Base-by-base conservation (phyloP, 2,113 vertebrate genomes). In the Burhinus bistriatus region DNA sequence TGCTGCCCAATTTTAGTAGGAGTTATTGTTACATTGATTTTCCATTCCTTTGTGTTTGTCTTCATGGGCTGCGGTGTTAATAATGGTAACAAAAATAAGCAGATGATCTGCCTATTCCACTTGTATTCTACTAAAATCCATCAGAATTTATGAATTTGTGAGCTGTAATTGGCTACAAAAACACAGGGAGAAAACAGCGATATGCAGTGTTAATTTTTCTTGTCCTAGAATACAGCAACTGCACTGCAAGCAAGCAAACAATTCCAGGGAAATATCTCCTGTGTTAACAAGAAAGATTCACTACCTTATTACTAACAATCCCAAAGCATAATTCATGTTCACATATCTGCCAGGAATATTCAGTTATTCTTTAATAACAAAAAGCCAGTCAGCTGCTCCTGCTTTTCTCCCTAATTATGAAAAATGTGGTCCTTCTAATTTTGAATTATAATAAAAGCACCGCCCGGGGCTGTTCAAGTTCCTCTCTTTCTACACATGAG, bases 391-490 rank as follows among this genome's bases (percentile, higher is more conserved):
- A 77, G 61, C 84, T 91, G 68, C 69, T 95, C 68, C 88, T 78
- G 72, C 66, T 96, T 95, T 95, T 89, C 93, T 91, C 75, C 21
- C 49, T 95, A 95, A 97, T 97, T 95, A 97, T 86, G 91, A 97
- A 97, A 94, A 97, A 97, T 94, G 86, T 70, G 70, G 30, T 85
- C 78, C 57, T 83, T 97, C 93, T 90, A 92, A 97, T 97, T 92
- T 59, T 93, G 88, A 91, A 51, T 89, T 65, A 71, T 59, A 89
- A 89, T 91, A 94, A 88, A 94, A 92, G 77, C 69, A 68, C 57
- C 11, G 38, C 93, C 90, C 5, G 5, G 27, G 59, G 96, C 89
- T 52, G 62, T 84, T 96, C 25, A 9, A 68, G 54, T 77, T 76
- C 49, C 12, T 38, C 42, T 81, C 36, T 79, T 76, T 73, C 87